Base-by-base conservation (phyloP, 2,113 vertebrate species). In the Cinclus mexicanus region DNA sequence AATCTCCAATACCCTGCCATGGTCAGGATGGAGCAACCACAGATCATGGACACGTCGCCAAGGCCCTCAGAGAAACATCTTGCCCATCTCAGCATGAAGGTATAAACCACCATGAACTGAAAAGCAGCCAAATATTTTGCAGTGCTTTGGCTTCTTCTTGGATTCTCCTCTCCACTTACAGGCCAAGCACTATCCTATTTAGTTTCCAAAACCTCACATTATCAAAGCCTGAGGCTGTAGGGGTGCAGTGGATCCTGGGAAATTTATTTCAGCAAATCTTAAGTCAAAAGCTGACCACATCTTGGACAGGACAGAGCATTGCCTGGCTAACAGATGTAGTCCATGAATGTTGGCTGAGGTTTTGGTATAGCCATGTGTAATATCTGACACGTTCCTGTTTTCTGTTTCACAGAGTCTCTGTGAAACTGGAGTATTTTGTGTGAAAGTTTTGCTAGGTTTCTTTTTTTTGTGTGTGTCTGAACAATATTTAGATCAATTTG, bases 361-460 rank as follows among this genome's bases (percentile, higher is more conserved):
- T 83, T 97, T 49, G 80, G 90, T 96, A 94, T 60, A 92, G 90
- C 83, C 19, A 78, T 92, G 86, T 89, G 71, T 47, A 91, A 80
- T 83, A 95, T 80, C 79, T 86, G 68, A 64, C 44, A 53, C 90
- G 35, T 71, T 93, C 71, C 87, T 90, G 79, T 77, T 89, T 91
- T 91, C 59, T 91, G 42, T 86, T 96, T 83, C 82, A 83, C 68
- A 83, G 17, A 47, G 23, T 52, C 55, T 67, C 82, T 86, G 67
- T 44, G 82, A 83, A 95, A 90, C 50, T 47, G 17, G 79, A 83
- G 31, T 88, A 83, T 78, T 81, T 77, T 57, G 11, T 69, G 17
- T 69, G 53, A 72, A 87, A 91, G 3, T 74, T 90, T 93, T 74
- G 22, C 11, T 63, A 5, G 15, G 11, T 44, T 85, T 77, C 4